Conservation (phyloP, 2,113 vertebrate genomes). For the Archilochus colubris region DNA sequence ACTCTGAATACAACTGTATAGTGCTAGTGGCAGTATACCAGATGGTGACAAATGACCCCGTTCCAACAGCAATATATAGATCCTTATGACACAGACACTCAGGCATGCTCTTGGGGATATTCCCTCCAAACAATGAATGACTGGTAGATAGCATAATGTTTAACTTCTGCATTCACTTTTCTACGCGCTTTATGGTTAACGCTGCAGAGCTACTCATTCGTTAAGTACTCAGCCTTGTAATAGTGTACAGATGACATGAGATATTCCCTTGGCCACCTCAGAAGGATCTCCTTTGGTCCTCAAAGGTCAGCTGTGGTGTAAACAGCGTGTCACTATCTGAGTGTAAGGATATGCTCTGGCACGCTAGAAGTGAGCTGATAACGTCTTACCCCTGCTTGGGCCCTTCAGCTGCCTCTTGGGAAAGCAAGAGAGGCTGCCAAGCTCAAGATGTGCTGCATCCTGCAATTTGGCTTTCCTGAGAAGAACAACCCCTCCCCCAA, state of each 20-base stretch:
- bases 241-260: not conserved
- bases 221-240: slow-evolving; percentile 5
- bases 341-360: slow-evolving; percentile 47
- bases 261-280: slow-evolving; percentile 11
- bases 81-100: slow-evolving; percentile 14
- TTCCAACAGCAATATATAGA: slow-evolving; percentile 49
- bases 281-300: slow-evolving; percentile 1
- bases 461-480: slow-evolving; percentile 67
- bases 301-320: slow-evolving; percentile 2
- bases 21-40: slow-evolving; percentile 55
- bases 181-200: not conserved
- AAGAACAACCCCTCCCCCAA: slow-evolving; percentile 67
- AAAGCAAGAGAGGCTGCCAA: slow-evolving; percentile 65
- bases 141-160: slow-evolving; percentile 49
- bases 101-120: slow-evolving; percentile 48
- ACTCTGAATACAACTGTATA: not conserved
- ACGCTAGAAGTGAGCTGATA: slow-evolving; percentile 57
- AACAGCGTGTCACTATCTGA: not conserved
- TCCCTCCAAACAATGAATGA: slow-evolving; percentile 49
- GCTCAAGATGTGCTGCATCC: slow-evolving; percentile 72
- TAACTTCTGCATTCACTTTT: slow-evolving; percentile 44
- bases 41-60: slow-evolving; percentile 57
- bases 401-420: slow-evolving; percentile 70
- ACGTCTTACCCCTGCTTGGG: slow-evolving; percentile 64
- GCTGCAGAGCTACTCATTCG: not conserved